These are phyloP conservation scores for Tamias sibiricus DNA, from an alignment of 2,113 vertebrate species.

Conservation along the genomic window DNA sequence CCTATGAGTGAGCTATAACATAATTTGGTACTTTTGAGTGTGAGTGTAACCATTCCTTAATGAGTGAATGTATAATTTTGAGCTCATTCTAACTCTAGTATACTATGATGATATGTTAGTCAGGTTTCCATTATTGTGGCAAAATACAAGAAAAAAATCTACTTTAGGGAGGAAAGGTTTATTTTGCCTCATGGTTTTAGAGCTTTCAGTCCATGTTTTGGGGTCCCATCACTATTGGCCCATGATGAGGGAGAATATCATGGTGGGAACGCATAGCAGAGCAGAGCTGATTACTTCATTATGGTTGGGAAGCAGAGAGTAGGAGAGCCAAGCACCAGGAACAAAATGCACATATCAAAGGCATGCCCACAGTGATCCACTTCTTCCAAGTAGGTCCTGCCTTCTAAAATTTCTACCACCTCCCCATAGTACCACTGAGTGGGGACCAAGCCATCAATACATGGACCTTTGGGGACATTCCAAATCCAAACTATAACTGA, in stretches of 20 bases:
- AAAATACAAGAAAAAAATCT: neutral
- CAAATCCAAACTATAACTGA: neutral
- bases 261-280: neutral
- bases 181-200: neutral
- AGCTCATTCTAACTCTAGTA: neutral
- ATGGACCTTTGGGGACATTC: neutral
- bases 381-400: neutral
- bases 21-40: neutral
- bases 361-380: neutral
- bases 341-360: neutral
- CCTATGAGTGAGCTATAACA: rapidly evolving
- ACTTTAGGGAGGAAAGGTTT: neutral
- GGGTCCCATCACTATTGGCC: too few relatives aligned
- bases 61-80: neutral
- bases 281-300: neutral
- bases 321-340: too few relatives aligned
- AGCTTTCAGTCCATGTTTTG: neutral
- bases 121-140: neutral
- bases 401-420: neutral
- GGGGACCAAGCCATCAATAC: neutral
- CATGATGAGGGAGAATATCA: neutral
- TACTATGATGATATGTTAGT: neutral
- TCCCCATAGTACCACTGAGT: neutral
- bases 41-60: neutral
- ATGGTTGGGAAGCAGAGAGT: neutral